phyloP scores from a whole-genome alignment of 2,113 vertebrate genomes.

The Sminthopsis crassicaudata region DNA sequence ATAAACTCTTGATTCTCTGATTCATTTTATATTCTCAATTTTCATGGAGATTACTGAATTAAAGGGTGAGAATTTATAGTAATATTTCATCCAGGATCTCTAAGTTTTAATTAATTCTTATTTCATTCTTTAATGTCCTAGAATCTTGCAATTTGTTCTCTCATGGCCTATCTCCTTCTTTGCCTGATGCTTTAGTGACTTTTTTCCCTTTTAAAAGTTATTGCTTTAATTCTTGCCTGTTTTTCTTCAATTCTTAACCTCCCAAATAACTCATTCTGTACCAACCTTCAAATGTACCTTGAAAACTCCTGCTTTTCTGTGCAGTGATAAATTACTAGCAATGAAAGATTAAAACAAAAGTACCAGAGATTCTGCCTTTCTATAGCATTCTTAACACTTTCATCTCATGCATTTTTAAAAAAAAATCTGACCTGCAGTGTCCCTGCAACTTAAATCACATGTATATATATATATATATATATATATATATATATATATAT shows the following conservation, averaged over 20 bases:
- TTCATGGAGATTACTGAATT: not conserved
- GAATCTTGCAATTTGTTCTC: not conserved
- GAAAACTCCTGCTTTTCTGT: not conserved
- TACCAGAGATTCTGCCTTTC: not conserved
- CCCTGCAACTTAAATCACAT: not conserved
- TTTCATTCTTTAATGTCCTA: not conserved
- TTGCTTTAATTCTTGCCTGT: not conserved
- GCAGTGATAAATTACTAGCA: not conserved
- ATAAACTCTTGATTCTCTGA: not conserved
- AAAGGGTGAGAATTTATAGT: not conserved
- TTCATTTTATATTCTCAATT: not conserved
- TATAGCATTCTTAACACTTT: not conserved
- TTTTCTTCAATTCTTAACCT: constrained; percentile 36
- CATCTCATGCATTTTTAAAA: not conserved
- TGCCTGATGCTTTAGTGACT: not conserved
- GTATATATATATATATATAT: too few species aligned
- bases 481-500: too few species aligned
- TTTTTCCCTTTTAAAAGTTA: constrained; percentile 16
- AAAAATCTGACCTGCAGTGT: not conserved
- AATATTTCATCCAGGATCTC: not conserved
- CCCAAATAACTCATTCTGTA: not conserved
- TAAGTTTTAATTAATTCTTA: not conserved
- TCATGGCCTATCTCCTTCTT: not conserved
- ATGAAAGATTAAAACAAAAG: not conserved
- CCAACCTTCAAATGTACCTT: not conserved